phyloP scores from a whole-genome alignment of 2,888 invertebrate species.

The Notocelia uddmanniana region DNA sequence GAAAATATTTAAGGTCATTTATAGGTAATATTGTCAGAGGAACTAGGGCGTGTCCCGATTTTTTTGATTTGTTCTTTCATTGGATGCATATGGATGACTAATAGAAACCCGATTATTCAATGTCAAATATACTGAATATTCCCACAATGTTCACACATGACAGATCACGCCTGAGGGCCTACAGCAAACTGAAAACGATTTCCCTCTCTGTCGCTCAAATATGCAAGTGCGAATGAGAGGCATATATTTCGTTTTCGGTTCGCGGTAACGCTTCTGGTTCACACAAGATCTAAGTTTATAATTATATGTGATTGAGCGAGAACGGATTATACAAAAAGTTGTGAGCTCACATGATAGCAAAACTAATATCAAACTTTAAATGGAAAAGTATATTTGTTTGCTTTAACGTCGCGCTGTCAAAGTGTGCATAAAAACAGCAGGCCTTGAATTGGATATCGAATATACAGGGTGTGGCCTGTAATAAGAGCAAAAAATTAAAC shows the following conservation, averaged over 20 bases:
- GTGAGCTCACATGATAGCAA: neutral
- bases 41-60: neutral
- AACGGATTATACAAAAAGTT: conserved; percentile 2
- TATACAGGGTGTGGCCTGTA: too few relatives aligned
- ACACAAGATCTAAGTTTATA: neutral
- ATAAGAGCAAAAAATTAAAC: too few relatives aligned
- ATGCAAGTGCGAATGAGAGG: too few relatives aligned
- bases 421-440: neutral
- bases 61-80: neutral
- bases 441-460: too few relatives aligned
- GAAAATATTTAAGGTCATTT: too few relatives aligned
- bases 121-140: neutral
- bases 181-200: too few relatives aligned
- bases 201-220: too few relatives aligned
- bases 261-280: too few relatives aligned
- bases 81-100: too few relatives aligned
- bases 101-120: neutral
- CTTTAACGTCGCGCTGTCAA: neutral
- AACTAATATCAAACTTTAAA: conserved; percentile 28
- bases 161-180: too few relatives aligned
- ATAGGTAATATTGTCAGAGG: neutral
- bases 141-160: too few relatives aligned
- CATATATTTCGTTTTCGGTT: too few relatives aligned
- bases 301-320: neutral
- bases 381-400: conserved; percentile 15